These are phyloP conservation scores for Chironomus striatipennis DNA, from an alignment of 1,140 invertebrate genomes.

Conservation along the genomic window DNA sequence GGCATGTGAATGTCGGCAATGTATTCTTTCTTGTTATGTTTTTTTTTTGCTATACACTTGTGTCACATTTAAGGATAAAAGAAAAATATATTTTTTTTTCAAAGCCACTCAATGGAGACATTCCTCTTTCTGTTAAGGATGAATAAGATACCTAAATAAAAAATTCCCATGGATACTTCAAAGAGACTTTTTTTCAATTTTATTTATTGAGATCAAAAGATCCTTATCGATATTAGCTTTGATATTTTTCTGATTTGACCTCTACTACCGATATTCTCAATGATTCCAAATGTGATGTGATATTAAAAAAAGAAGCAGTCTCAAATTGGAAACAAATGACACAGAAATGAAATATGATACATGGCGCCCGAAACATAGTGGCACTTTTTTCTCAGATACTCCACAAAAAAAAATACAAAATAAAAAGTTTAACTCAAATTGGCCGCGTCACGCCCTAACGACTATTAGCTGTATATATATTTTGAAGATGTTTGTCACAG, in stretches of 20 bases:
- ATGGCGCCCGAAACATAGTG: background rate
- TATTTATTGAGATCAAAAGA: slow-evolving; percentile 12
- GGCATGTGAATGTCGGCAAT: background rate
- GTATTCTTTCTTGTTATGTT: background rate
- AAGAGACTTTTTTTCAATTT: background rate
- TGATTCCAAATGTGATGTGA: background rate
- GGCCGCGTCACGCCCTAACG: background rate
- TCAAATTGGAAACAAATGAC: background rate
- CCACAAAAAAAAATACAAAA: background rate
- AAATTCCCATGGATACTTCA: slow-evolving; percentile 12
- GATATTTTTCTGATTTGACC: slow-evolving; percentile 11
- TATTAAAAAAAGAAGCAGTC: background rate
- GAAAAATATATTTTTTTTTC: background rate
- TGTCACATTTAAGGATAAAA: background rate
- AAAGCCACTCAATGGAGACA: slow-evolving; percentile 23
- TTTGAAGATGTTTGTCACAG: background rate
- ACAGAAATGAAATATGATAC: background rate
- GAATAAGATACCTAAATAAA: background rate
- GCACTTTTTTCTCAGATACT: background rate
- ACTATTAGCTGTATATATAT: background rate
- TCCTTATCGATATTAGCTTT: background rate
- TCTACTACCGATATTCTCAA: background rate
- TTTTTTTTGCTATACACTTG: background rate
- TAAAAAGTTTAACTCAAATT: slow-evolving; percentile 4
- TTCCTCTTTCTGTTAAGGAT: background rate